Evolutionary conservation across 2,888 invertebrate species (phyloP), one percentile per base, ranked within the genome.

Genomic region (Andrena haemorrhoa): DNA sequence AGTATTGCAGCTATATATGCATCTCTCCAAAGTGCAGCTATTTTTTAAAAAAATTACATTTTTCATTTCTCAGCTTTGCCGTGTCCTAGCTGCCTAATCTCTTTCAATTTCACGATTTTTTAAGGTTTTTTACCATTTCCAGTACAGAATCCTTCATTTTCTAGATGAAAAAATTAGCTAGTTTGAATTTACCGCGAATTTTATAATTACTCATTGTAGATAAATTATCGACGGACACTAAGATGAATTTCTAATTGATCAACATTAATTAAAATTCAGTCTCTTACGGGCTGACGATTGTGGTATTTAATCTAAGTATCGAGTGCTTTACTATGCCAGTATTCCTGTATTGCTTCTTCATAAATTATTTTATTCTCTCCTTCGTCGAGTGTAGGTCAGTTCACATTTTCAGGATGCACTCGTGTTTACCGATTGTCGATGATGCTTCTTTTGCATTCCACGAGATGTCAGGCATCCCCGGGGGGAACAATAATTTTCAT

Each of bases 401-500:
- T 65, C 10, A 0, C 0, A 29, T 8, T 23, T 41, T 7, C 10
- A 26, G n/a, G 33, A 65, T 77, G 29, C 49, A 10, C 6, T 12
- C 35, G 31, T 71, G 74, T 75, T 81, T 78, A 73, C 72, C 77
- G 73, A 68, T 76, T 60, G 76, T 80, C 80, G 82, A 84, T 82
- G 68, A 63, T 61, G 72, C 20, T 33, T 58, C 75, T 87, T 88
- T 86, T 82, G 75, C 61, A 81, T 79, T 77, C 76, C 79, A 65
- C 53, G 49, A 61, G 64, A 73, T 77, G 75, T 76, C 75, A 81
- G 69, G 20, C 69, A 58, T 35, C 58, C 74, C 61, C 82, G 79
- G 82, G 88, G 41, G 87, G 87, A 86, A 88, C 89, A 86, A 91
- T 91, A 88, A 90, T 92, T 91, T 92, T 89, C 90, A 92, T 91